A percentile compares a stretch with the other conserved stretches of the same genome.
Conservation (phyloP, 2,113 vertebrate genomes). For the Copsychus sechellarum region DNA sequence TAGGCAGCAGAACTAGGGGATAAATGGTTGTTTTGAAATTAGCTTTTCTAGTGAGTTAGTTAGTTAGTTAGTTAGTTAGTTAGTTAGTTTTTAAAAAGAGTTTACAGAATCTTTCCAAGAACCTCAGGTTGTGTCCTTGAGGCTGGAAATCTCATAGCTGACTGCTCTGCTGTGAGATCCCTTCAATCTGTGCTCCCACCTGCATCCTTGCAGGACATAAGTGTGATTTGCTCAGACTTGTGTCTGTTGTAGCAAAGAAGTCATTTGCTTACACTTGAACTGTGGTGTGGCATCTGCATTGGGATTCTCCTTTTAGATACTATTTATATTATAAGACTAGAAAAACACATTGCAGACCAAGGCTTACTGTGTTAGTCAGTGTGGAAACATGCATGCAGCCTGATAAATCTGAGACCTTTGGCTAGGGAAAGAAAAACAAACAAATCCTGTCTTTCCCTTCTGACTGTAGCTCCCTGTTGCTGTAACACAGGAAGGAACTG, state of each 20-base stretch:
- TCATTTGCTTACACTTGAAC: background rate
- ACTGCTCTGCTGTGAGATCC: background rate
- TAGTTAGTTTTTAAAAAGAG: background rate
- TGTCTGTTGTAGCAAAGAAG: background rate
- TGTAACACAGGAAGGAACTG: background rate
- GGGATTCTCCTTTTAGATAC: background rate
- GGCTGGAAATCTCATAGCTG: background rate
- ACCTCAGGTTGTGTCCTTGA: background rate
- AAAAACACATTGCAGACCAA: background rate
- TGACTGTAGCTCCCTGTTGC: background rate
- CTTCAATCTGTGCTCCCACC: background rate
- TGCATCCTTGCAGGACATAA: background rate
- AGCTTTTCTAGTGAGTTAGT: background rate
- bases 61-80: background rate
- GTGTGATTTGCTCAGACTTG: background rate
- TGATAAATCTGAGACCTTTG: background rate
- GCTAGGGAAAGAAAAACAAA: conserved; percentile 5
- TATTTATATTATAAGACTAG: background rate
- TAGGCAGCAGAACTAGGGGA: background rate
- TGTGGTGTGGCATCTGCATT: background rate
- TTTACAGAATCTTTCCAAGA: background rate
- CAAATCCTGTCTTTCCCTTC: background rate
- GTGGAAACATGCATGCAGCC: background rate
- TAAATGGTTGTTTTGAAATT: background rate
- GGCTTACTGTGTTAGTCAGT: background rate